Conservation (phyloP, 2,888 invertebrate species). For the Tenthredo livida region DNA sequence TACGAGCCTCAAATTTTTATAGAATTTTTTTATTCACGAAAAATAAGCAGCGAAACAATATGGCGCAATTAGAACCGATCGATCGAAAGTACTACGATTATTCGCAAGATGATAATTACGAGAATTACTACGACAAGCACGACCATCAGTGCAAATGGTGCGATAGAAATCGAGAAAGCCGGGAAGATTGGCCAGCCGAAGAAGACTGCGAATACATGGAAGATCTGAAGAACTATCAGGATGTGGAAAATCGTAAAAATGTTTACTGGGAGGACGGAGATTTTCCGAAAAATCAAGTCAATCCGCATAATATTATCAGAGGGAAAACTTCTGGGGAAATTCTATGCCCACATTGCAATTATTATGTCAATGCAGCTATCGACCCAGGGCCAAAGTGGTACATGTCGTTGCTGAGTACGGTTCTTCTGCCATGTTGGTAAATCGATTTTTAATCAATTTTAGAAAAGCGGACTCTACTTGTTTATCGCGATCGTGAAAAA, state of each 20-base stretch:
- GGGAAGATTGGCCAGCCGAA: not conserved
- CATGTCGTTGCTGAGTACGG: conserved; percentile 40
- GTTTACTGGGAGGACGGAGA: conserved; percentile 37
- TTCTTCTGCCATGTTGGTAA: conserved; percentile 44
- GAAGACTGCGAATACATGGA: not conserved
- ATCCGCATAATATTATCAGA: not conserved
- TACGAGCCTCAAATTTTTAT: not conserved
- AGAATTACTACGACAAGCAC: not conserved
- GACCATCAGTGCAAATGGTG: conserved; percentile 1
- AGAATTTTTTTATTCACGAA: not conserved
- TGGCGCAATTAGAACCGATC: conserved; percentile 30
- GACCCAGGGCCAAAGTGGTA: conserved; percentile 36
- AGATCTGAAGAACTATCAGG: not conserved
- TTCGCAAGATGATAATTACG: not conserved
- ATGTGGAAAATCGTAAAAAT: conserved; percentile 2
- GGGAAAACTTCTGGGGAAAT: not conserved
- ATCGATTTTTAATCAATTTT: not conserved
- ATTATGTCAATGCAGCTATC: conserved; percentile 28
- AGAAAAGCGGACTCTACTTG: not conserved
- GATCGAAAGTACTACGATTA: conserved; percentile 28
- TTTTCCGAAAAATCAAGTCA: not conserved
- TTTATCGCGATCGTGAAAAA: conserved; percentile 6
- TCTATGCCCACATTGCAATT: conserved; percentile 44
- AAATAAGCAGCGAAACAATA: not conserved
- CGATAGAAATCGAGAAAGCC: not conserved